A percentile compares a stretch with the other conserved stretches of the same genome.
Conservation (phyloP, 2,113 vertebrate species). For the Onychostoma macrolepis region DNA sequence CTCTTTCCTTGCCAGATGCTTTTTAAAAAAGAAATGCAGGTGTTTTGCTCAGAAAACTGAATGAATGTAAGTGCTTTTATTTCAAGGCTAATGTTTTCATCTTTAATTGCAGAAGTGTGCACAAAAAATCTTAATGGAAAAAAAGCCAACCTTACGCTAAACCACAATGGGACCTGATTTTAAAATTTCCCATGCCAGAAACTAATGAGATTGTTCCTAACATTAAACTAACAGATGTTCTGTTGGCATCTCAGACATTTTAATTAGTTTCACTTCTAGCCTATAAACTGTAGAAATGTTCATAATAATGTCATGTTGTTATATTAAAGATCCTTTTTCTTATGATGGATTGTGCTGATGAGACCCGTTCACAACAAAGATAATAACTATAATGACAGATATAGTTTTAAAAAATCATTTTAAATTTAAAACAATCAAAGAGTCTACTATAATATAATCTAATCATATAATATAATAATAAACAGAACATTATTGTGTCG, state of each 20-base stretch:
- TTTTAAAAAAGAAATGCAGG: not conserved
- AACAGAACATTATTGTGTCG: not conserved
- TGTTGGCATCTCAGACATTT: not conserved
- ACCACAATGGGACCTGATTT: not conserved
- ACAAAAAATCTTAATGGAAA: not conserved
- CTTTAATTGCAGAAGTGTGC: not conserved
- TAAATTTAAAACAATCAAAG: no score
- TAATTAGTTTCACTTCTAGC: not conserved
- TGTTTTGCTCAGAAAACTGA: not conserved
- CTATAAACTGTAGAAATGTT: not conserved
- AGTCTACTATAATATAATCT: no score
- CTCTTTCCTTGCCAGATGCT: not conserved
- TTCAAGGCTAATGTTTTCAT: slow-evolving; percentile 6
- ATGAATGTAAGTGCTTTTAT: not conserved
- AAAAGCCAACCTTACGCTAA: not conserved
- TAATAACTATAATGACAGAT: not conserved
- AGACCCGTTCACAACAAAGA: not conserved
- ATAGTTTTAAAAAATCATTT: no score
- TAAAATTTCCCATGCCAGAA: not conserved
- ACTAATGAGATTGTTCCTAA: not conserved
- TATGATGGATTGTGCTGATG: not conserved
- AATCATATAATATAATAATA: not conserved
- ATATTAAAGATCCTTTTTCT: not conserved
- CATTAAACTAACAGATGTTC: slow-evolving; percentile 21
- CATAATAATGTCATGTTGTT: not conserved